These are phyloP conservation scores for Leucopsar rothschildi DNA, from an alignment of 2,113 vertebrate genomes.

Conservation along the genomic window DNA sequence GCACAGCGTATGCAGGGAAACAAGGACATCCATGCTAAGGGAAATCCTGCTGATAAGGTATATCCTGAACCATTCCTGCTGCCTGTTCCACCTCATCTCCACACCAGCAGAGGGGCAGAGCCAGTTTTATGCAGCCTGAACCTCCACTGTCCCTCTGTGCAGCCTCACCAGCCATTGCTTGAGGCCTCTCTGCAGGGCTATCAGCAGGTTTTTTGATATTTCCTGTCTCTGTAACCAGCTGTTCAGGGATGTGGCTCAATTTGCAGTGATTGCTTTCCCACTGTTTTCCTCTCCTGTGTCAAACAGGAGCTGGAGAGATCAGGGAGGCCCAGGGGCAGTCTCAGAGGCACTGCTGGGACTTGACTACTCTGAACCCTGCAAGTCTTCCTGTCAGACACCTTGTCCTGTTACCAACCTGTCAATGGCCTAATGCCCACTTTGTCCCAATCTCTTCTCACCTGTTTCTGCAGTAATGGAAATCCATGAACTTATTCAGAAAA, in stretches of 20 bases:
- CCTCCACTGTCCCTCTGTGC: neutral
- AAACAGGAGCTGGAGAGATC: neutral
- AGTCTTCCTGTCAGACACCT: neutral
- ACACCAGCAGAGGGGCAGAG: neutral
- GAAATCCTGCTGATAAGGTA: neutral
- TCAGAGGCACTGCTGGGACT: neutral
- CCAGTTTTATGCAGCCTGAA: neutral
- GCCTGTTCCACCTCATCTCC: neutral
- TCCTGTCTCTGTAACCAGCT: neutral
- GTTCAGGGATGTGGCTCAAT: neutral
- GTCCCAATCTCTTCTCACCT: neutral
- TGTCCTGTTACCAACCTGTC: neutral
- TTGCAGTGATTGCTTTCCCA: neutral
- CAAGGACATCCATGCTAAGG: neutral
- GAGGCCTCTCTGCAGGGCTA: neutral
- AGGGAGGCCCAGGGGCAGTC: neutral
- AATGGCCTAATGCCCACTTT: neutral
- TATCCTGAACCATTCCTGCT: neutral
- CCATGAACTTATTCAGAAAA: slow-evolving; percentile 73
- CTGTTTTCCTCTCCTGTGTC: neutral
- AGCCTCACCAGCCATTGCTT: neutral
- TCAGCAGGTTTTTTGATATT: neutral
- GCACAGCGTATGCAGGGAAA: neutral
- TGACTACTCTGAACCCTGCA: neutral
- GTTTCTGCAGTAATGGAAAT: slow-evolving; percentile 64